These are phyloP conservation scores for Dermolepida albohirtum DNA, from an alignment of 2,888 invertebrate species.

Conservation along the genomic window DNA sequence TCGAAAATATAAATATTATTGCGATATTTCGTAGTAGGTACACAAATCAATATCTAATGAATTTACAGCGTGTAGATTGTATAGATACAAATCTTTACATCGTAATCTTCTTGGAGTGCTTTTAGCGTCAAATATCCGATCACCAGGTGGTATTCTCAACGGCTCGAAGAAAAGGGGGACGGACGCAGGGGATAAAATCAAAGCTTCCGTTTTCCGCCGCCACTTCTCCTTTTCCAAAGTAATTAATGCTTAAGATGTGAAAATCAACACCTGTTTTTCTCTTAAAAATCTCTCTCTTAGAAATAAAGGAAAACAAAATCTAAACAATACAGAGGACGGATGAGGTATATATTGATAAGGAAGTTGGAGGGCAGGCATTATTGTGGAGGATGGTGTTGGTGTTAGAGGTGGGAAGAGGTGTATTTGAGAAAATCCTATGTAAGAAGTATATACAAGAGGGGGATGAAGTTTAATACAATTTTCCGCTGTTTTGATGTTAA, in stretches of 20 bases:
- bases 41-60: too few species aligned
- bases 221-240: not conserved
- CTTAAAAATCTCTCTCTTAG: conserved; percentile 22
- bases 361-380: conserved; percentile 2
- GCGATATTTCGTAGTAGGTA: too few species aligned
- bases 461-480: conserved; percentile 21
- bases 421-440: conserved; percentile 20
- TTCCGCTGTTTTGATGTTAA: conserved; percentile 25
- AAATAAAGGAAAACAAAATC: conserved; percentile 29
- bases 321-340: conserved; percentile 10
- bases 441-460: conserved; percentile 1
- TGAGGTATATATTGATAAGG: conserved; percentile 1
- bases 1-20: too few species aligned
- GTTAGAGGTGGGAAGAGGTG: not conserved
- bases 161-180: too few species aligned
- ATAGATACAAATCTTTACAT: too few species aligned
- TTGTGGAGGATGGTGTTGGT: conserved; percentile 5
- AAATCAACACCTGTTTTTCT: conserved; percentile 15
- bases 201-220: not conserved
- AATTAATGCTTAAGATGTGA: conserved; percentile 34
- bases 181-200: too few species aligned
- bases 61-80: too few species aligned
- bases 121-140: too few species aligned
- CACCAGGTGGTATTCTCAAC: too few species aligned
- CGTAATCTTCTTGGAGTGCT: too few species aligned